Evolutionary conservation across 2,113 vertebrate species (phyloP).

Genomic region (Lagenorhynchus albirostris): DNA sequence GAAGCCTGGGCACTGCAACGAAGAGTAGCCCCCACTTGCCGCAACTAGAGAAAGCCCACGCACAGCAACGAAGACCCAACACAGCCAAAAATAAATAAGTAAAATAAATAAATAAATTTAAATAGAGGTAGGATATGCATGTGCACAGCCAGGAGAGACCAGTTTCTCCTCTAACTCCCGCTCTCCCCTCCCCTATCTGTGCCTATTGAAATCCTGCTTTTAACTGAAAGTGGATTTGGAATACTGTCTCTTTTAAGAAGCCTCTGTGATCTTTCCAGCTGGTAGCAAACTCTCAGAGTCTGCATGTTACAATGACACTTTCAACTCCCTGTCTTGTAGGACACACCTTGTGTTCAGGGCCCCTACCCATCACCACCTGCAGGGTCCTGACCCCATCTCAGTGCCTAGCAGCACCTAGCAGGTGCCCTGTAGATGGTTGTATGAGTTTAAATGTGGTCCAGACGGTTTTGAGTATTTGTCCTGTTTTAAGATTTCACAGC

Average conservation of each 20-base stretch:
- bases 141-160: neutral
- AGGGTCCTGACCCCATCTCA: neutral
- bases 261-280: neutral
- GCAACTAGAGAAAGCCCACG: too few species aligned
- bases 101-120: neutral
- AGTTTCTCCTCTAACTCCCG: neutral
- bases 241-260: neutral
- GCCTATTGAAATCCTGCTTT: neutral
- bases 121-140: neutral
- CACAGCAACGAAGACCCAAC: too few species aligned
- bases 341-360: neutral
- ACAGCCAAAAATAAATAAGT: too few species aligned
- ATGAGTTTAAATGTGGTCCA: neutral
- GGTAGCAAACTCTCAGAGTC: neutral
- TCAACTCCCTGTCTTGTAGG: neutral
- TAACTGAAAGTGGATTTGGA: neutral
- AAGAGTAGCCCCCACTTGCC: too few species aligned
- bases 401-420: too few species aligned
- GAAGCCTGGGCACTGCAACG: too few species aligned
- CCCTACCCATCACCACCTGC: accelerated
- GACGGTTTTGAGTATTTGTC: neutral
- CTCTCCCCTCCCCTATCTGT: accelerated
- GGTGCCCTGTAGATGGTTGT: neutral
- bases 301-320: neutral
- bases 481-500: neutral